Conservation (phyloP, 2,797 vertebrate species). For the Eulemur rubriventer region DNA sequence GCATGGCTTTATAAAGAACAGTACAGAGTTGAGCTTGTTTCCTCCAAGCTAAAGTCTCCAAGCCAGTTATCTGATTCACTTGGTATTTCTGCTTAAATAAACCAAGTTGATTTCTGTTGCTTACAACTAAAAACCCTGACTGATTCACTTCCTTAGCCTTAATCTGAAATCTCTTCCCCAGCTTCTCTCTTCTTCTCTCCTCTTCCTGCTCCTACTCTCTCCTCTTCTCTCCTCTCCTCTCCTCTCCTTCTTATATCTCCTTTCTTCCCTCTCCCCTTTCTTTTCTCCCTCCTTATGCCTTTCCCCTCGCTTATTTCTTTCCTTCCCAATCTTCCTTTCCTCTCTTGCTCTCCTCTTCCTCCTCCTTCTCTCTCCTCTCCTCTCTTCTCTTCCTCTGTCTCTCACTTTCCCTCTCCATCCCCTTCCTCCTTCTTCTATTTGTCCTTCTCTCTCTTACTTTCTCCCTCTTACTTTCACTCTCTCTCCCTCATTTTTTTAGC, state of each 20-base stretch:
- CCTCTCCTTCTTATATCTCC: fast-evolving
- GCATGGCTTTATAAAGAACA: not conserved
- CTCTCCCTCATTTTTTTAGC: not conserved
- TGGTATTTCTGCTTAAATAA: not conserved
- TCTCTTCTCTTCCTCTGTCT: no score
- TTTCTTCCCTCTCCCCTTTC: no score
- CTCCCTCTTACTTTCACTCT: not conserved
- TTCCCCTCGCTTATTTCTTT: fast-evolving
- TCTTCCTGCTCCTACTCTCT: no score
- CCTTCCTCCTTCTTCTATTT: fast-evolving
- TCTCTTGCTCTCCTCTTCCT: not conserved
- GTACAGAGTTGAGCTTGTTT: not conserved
- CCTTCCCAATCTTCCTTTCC: not conserved
- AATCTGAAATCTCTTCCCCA: not conserved
- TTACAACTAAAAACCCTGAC: not conserved
- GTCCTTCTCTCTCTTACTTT: not conserved
- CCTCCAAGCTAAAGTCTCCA: not conserved
- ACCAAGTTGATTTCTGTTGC: not conserved
- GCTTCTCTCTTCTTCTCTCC: not conserved
- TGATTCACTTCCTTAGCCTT: not conserved
- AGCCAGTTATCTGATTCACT: no score
- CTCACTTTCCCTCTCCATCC: not conserved
- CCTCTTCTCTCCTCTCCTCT: not conserved
- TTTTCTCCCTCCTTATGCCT: fast-evolving
- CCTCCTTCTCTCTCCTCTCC: no score